These are phyloP conservation scores for Tragelaphus imberbis DNA, from an alignment of 2,113 vertebrate genomes.

Conservation along the genomic window DNA sequence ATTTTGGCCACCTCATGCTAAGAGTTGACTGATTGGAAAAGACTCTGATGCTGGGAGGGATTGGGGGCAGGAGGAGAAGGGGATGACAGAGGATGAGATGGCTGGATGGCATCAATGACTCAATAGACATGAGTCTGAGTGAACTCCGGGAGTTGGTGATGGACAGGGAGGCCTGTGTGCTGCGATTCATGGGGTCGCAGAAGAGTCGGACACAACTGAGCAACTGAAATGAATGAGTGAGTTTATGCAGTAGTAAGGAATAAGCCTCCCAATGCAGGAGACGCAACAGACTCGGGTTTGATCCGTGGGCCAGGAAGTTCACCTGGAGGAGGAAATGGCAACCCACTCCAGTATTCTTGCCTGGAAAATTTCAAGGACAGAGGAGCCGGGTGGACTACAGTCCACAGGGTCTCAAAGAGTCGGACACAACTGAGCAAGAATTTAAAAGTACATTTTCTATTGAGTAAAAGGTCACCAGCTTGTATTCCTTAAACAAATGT, in stretches of 20 bases:
- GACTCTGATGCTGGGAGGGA: no score
- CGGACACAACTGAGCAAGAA: background rate
- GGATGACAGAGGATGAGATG: no score
- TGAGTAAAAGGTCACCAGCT: background rate
- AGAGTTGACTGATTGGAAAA: no score
- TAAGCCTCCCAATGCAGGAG: background rate
- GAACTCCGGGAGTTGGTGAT: no score
- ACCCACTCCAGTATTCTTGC: background rate
- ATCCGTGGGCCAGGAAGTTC: background rate
- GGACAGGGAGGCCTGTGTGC: no score
- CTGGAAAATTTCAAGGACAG: background rate
- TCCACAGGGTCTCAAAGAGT: background rate
- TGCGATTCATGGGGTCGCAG: no score
- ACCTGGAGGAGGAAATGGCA: background rate
- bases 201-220: no score
- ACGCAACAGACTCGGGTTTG: accelerated
- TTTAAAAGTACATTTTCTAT: background rate
- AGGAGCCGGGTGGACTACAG: background rate
- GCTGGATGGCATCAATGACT: no score
- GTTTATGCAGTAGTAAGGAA: background rate
- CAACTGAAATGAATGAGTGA: background rate
- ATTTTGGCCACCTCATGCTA: no score
- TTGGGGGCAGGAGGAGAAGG: no score
- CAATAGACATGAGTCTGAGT: no score
- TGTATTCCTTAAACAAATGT: background rate